phyloP scores from a whole-genome alignment of 2,888 invertebrate genomes.

The Uloborus plumipes region DNA sequence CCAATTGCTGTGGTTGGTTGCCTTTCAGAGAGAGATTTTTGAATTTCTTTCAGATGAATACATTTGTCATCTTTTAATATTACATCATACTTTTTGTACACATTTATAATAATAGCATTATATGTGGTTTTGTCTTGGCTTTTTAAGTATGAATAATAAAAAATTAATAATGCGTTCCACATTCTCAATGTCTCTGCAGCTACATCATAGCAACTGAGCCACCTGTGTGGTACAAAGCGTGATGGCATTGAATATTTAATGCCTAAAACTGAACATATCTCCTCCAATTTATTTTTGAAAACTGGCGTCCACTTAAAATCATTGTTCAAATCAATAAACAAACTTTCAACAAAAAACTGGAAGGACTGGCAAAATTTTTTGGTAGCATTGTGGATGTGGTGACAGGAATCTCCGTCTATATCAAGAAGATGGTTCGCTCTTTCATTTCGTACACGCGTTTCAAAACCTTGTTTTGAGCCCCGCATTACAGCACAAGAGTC shows the following conservation, averaged over 20 bases:
- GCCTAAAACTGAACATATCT: too few relatives aligned
- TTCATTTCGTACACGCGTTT: neutral
- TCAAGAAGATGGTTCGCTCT: conserved; percentile 4
- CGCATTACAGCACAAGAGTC: conserved; percentile 11
- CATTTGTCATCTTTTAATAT: too few relatives aligned
- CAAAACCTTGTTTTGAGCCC: neutral
- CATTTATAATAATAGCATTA: too few relatives aligned
- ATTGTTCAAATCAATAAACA: neutral
- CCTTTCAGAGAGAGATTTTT: too few relatives aligned
- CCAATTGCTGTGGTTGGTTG: neutral
- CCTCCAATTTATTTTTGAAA: too few relatives aligned
- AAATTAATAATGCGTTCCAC: neutral
- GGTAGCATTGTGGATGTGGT: conserved; percentile 8
- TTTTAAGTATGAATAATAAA: too few relatives aligned
- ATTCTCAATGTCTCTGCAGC: conserved; percentile 4
- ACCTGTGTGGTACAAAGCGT: too few relatives aligned
- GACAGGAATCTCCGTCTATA: conserved; percentile 16
- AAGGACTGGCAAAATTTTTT: conserved; percentile 5
- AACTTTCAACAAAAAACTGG: neutral
- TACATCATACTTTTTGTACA: too few relatives aligned
- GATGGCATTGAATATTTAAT: too few relatives aligned
- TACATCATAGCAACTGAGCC: neutral
- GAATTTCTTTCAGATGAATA: too few relatives aligned
- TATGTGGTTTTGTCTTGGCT: too few relatives aligned
- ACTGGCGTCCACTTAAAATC: neutral